phyloP scores from a whole-genome alignment of 2,888 invertebrate species.

The Frankliniella fusca region DNA sequence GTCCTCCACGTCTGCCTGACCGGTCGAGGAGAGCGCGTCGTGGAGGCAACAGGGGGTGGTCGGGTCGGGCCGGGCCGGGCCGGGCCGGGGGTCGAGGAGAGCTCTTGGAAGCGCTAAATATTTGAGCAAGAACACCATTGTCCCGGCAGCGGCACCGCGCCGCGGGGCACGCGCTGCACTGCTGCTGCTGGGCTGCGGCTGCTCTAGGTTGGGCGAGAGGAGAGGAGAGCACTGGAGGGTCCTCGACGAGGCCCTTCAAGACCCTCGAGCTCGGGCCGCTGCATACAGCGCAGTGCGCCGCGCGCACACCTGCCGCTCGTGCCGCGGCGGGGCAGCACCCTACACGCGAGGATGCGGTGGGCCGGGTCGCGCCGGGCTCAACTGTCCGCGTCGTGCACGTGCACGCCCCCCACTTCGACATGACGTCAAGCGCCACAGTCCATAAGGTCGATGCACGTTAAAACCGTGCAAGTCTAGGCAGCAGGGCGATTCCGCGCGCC shows the following conservation, averaged over 20 bases:
- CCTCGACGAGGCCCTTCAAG: too few species aligned
- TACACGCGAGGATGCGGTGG: background rate
- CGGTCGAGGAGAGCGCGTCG: background rate
- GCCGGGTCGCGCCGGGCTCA: background rate
- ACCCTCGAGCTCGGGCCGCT: too few species aligned
- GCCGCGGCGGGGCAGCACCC: background rate
- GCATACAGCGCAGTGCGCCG: background rate
- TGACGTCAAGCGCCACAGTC: too few species aligned
- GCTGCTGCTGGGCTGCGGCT: background rate
- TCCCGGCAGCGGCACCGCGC: background rate
- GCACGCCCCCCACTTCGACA: background rate
- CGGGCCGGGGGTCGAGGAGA: background rate
- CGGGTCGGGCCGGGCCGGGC: background rate
- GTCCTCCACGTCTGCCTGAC: background rate
- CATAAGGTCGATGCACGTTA: too few species aligned
- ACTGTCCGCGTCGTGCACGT: background rate
- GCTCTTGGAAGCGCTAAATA: slow-evolving; percentile 11
- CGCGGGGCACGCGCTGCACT: background rate
- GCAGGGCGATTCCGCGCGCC: too few species aligned
- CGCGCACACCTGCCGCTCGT: background rate
- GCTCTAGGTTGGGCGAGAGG: too few species aligned
- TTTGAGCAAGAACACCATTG: background rate
- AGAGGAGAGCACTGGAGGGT: too few species aligned
- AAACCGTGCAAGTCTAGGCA: too few species aligned
- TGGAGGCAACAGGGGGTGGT: background rate